phyloP scores from a whole-genome alignment of 2,797 vertebrate genomes.

The Echeneis naucrates region DNA sequence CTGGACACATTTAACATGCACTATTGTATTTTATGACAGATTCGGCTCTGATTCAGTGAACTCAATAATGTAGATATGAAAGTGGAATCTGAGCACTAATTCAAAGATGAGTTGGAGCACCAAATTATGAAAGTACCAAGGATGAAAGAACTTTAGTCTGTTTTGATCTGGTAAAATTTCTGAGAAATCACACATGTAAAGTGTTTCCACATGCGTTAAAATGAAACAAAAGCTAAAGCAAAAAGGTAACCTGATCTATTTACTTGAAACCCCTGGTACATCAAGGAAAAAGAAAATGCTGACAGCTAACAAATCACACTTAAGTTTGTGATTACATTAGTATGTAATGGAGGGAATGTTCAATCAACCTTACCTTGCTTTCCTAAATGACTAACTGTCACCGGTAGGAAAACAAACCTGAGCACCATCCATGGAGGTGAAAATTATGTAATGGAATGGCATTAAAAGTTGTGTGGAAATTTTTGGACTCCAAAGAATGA shows the following conservation, averaged over 20 bases:
- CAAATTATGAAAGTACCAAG: neutral
- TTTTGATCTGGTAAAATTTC: conserved; percentile 3
- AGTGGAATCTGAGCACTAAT: conserved; percentile 2
- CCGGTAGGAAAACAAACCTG: conserved; percentile 34
- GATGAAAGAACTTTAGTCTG: conserved; percentile 2
- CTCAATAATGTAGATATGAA: conserved; percentile 28
- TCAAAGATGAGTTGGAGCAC: conserved; percentile 5
- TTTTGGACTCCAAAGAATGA: neutral
- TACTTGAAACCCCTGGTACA: conserved; percentile 28
- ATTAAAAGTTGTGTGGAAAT: too few relatives aligned
- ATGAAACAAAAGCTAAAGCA: conserved; percentile 21
- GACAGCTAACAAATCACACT: conserved; percentile 53
- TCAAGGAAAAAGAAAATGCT: conserved; percentile 33
- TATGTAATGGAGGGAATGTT: conserved; percentile 57
- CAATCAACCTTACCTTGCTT: conserved; percentile 52
- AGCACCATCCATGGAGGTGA: neutral
- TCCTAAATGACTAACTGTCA: conserved; percentile 60
- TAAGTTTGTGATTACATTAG: conserved; percentile 58
- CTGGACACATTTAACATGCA: conserved; percentile 35
- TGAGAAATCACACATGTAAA: conserved; percentile 1
- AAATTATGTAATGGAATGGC: too few relatives aligned
- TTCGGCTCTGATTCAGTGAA: conserved; percentile 24
- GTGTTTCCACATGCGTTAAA: conserved; percentile 17
- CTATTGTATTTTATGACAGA: conserved; percentile 36
- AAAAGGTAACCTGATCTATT: conserved; percentile 26